phyloP scores from a whole-genome alignment of 2,888 invertebrate species.

The Ochropacha duplaris region DNA sequence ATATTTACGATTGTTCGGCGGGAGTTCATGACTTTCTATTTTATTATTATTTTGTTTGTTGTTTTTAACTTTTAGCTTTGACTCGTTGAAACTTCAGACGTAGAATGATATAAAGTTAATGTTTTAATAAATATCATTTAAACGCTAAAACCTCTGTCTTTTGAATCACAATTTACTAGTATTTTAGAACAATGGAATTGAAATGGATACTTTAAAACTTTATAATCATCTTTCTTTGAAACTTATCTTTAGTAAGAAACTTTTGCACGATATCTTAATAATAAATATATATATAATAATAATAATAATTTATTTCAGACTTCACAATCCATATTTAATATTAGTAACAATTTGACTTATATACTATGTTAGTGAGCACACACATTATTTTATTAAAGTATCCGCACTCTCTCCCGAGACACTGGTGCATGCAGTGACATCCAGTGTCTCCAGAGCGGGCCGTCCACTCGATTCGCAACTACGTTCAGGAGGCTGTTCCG shows the following conservation, averaged over 20 bases:
- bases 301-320: too few relatives aligned
- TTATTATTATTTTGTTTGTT: constrained; percentile 1
- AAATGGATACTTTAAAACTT: not conserved
- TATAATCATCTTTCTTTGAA: not conserved
- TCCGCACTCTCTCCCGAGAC: too few relatives aligned
- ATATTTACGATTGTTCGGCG: not conserved
- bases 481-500: too few relatives aligned
- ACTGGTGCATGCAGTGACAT: too few relatives aligned
- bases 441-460: too few relatives aligned
- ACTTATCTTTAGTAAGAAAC: not conserved
- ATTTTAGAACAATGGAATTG: not conserved
- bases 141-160: not conserved
- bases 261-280: too few relatives aligned
- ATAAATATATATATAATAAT: too few relatives aligned
- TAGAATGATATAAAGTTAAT: not conserved
- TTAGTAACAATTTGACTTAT: too few relatives aligned
- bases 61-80: not conserved
- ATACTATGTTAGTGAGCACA: too few relatives aligned
- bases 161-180: not conserved
- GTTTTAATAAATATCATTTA: not conserved
- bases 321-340: too few relatives aligned
- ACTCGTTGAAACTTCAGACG: not conserved
- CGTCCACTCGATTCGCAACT: too few relatives aligned
- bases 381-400: too few relatives aligned
- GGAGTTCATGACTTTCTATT: not conserved